phyloP scores from a whole-genome alignment of 2,113 vertebrate genomes.

The Paramormyrops kingsleyae region DNA sequence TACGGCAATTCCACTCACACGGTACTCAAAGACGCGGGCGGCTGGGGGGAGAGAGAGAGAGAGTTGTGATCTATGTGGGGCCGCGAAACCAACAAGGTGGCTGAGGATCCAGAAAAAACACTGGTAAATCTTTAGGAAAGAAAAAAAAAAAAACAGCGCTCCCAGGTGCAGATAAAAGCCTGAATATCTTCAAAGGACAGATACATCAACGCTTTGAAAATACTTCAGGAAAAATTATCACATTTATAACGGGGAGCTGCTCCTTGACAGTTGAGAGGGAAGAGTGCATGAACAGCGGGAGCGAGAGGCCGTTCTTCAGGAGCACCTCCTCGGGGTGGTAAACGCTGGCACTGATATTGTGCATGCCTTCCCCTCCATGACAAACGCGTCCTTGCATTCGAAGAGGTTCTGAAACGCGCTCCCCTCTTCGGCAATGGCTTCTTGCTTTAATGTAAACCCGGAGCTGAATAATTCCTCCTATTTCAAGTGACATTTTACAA shows the following conservation, averaged over 20 bases:
- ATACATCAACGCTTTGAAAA: not conserved
- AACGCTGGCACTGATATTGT: not conserved
- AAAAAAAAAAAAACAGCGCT: not conserved
- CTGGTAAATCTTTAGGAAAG: constrained; percentile 4
- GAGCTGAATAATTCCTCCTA: not conserved
- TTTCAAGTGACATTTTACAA: constrained; percentile 28
- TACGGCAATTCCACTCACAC: constrained; percentile 21
- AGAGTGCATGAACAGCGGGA: not conserved
- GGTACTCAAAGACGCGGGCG: constrained; percentile 5
- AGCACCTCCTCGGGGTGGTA: not conserved
- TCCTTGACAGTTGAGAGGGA: not conserved
- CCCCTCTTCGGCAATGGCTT: not conserved
- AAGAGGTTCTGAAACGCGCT: not conserved
- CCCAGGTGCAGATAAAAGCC: constrained; percentile 10
- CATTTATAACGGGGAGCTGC: not conserved
- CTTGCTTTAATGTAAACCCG: not conserved
- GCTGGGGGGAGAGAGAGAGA: not conserved
- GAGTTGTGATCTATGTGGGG: not conserved
- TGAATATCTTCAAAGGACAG: not conserved
- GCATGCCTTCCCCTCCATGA: not conserved
- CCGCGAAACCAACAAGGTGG: not conserved
- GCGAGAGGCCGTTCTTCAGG: not conserved
- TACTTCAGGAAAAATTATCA: not conserved
- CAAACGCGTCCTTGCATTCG: not conserved
- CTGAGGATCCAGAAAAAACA: not conserved